Base-by-base conservation (phyloP, 2,113 vertebrate species). In the Pelobates fuscus region DNA sequence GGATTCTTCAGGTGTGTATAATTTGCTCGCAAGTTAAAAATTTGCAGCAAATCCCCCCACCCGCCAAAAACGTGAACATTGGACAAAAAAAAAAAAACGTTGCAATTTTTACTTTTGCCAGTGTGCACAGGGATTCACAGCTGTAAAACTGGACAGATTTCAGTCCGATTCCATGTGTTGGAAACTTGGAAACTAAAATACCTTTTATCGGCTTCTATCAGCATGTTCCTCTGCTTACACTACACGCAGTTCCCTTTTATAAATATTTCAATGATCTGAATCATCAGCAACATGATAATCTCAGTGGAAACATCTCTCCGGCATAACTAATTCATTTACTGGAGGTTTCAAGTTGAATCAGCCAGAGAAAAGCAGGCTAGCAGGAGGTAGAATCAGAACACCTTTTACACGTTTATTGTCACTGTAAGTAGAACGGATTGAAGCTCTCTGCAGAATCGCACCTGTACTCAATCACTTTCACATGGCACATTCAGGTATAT, bases 261-360 rank as follows among this genome's bases (percentile, higher is more conserved):
- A 61, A 77, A 77, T 77, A 68, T 77, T 68, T 77, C 59, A 68
- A 60, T 60, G 65, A 60, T 27, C 20, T 67, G 20, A 32, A 49
- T 61, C 57, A 32, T 54, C 55, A 61, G 57, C 54, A 67, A 77
- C 73, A 77, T 77, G 55, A 75, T 59, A 67, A 76, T 76, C 72
- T 60, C 64, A 74, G 71, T 66, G 64, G 52, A 66, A 75, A 58
- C 71, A 64, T 44, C 71, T 66, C 29, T 21, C 18, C 72, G n/a
- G 63, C 54, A 59, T 58, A 68, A 66, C 64, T 61, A 68, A 77
- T 68, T 77, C 26, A 52, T 8, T 20, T 77, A 43, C 20, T 61
- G 57, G 41, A 67, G 41, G 41, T 21, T 46, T 59, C 37, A 44
- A 24, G 43, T 8, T n/a, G 65, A 37, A 55, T 52, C 54, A 67